phyloP scores from a whole-genome alignment of 2,797 vertebrate genomes.

The Tangara arthus region DNA sequence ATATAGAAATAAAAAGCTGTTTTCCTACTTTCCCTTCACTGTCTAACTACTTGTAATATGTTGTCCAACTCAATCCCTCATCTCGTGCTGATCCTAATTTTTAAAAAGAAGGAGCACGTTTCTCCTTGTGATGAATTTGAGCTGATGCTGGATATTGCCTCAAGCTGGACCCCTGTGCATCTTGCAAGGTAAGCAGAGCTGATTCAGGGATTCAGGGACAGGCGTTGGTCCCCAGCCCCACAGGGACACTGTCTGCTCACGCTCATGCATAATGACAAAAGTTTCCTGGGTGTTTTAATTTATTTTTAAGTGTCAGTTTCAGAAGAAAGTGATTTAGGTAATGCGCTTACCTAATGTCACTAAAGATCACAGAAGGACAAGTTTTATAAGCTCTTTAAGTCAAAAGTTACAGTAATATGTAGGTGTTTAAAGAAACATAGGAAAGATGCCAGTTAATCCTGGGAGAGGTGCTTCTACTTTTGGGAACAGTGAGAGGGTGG shows the following conservation, averaged over 20 bases:
- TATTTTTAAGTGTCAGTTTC: neutral
- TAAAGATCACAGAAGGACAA: neutral
- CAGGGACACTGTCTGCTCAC: neutral
- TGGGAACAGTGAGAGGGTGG: neutral
- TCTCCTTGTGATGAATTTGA: neutral
- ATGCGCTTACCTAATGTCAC: neutral
- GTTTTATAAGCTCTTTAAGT: neutral
- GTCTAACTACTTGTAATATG: neutral
- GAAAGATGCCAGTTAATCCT: neutral
- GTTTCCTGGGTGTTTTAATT: neutral
- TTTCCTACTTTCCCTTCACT: neutral
- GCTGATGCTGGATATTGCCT: neutral
- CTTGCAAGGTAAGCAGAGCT: neutral
- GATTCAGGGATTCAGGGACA: neutral
- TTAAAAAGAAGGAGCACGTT: neutral
- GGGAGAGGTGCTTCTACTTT: neutral
- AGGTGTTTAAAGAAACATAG: neutral
- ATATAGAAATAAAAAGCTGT: neutral
- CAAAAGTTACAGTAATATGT: neutral
- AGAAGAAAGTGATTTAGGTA: neutral
- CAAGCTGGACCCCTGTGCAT: neutral
- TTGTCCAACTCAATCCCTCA: neutral
- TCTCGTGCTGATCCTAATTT: neutral
- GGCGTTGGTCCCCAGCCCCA: neutral
- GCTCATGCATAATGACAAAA: fast-evolving